Percentiles rank a stretch among this genome's conserved stretches.
Evolutionary conservation across 2,888 invertebrate genomes (phyloP).

Genomic region (Dryobotodes eremita): DNA sequence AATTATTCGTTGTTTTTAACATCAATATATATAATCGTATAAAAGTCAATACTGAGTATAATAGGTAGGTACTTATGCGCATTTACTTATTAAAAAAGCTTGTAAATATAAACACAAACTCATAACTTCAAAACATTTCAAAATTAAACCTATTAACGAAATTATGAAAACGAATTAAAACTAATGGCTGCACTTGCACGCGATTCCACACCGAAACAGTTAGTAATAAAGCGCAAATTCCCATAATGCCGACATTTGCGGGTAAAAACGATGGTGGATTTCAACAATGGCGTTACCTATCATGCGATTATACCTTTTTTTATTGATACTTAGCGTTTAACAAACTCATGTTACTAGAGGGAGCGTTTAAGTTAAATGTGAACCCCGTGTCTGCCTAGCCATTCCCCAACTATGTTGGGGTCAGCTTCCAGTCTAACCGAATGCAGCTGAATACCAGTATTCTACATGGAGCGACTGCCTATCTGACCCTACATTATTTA

Average conservation of each 20-base stretch:
- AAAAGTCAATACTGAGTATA: too few relatives aligned
- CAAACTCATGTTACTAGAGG: constrained; percentile 12
- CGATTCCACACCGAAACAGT: constrained; percentile 29
- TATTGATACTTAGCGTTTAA: constrained; percentile 31
- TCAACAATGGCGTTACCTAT: constrained; percentile 38
- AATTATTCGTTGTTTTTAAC: too few relatives aligned
- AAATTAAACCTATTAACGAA: constrained; percentile 34
- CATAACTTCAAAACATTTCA: constrained; percentile 13
- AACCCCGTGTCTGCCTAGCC: neutral
- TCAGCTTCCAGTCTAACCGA: neutral
- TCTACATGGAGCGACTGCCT: neutral
- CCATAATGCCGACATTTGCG: constrained; percentile 14
- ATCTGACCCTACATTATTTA: neutral
- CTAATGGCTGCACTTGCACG: constrained; percentile 35
- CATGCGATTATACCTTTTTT: constrained; percentile 51
- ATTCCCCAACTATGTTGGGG: neutral
- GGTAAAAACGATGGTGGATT: constrained; percentile 35
- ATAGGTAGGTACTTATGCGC: too few relatives aligned
- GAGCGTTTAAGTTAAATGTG: constrained; percentile 30
- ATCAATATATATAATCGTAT: too few relatives aligned
- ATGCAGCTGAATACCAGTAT: neutral
- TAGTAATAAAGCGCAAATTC: constrained; percentile 35
- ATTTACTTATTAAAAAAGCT: neutral
- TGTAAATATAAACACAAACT: neutral
- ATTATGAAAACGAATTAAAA: constrained; percentile 48